A percentile compares a stretch with the other conserved stretches of the same genome.
These are phyloP conservation scores for Microctonus brassicae DNA, from an alignment of 2,888 invertebrate genomes.

Conservation along the genomic window DNA sequence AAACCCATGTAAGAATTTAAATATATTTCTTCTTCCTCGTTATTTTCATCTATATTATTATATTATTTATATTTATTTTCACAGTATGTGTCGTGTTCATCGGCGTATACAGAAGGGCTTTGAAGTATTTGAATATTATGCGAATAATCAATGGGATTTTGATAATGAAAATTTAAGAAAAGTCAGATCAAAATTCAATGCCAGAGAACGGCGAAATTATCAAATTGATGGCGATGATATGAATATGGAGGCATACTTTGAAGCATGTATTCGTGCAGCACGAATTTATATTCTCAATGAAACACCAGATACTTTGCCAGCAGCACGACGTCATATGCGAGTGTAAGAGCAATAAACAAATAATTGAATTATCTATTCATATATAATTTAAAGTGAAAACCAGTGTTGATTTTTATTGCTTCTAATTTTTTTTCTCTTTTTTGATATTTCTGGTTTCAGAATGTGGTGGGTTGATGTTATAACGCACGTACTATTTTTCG, in stretches of 20 bases:
- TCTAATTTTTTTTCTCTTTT: no score
- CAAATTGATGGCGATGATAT: conserved; percentile 80
- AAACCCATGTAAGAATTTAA: conserved; percentile 82
- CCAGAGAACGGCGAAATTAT: conserved; percentile 76
- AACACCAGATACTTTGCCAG: conserved; percentile 82
- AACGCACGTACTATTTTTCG: conserved; percentile 78
- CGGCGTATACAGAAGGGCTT: conserved; percentile 87
- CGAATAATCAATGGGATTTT: conserved; percentile 93
- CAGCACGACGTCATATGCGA: conserved; percentile 84
- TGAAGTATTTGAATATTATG: conserved; percentile 92
- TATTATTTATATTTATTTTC: neutral
- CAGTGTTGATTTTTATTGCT: no score
- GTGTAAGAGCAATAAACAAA: conserved; percentile 72
- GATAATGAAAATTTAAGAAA: conserved; percentile 77
- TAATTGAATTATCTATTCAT: conserved; percentile 8
- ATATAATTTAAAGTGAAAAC: no score
- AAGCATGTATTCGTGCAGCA: conserved; percentile 84
- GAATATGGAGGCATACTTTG: conserved; percentile 85
- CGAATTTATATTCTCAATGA: conserved; percentile 87
- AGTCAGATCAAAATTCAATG: conserved; percentile 75
- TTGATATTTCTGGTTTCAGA: conserved; percentile 73
- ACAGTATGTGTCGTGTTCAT: conserved; percentile 85
- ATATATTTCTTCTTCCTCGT: neutral
- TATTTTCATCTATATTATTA: neutral
- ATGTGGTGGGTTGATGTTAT: conserved; percentile 89